Conservation (phyloP, 2,113 vertebrate species). For the Suncus etruscus region DNA sequence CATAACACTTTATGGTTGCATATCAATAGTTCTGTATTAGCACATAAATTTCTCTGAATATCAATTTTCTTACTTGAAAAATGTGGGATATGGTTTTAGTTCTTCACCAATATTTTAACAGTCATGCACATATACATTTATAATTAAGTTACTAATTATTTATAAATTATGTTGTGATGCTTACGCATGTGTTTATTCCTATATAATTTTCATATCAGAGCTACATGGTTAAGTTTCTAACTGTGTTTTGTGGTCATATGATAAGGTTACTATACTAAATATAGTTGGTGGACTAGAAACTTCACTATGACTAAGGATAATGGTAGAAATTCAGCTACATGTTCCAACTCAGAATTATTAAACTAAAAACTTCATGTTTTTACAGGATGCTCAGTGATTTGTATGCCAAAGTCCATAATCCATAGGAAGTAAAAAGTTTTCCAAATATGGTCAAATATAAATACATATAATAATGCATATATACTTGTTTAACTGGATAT, state of each 20-base stretch:
- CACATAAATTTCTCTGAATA: conserved; percentile 15
- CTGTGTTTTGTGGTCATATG: neutral
- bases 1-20: neutral
- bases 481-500: no score
- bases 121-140: neutral
- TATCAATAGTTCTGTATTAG: neutral
- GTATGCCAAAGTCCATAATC: neutral
- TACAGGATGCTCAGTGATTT: neutral
- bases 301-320: neutral
- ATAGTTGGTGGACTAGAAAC: neutral
- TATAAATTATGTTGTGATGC: neutral
- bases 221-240: neutral
- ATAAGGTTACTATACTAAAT: neutral
- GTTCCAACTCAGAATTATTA: no score
- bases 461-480: no score
- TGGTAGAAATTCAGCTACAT: neutral
- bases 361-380: neutral
- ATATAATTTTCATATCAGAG: no score
- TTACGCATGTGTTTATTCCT: neutral
- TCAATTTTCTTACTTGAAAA: conserved; percentile 7
- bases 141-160: neutral
- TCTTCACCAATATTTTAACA: neutral
- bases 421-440: neutral
- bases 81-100: neutral
- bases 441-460: no score